Base-by-base conservation (phyloP, 2,888 invertebrate genomes). In the Macaria notata region DNA sequence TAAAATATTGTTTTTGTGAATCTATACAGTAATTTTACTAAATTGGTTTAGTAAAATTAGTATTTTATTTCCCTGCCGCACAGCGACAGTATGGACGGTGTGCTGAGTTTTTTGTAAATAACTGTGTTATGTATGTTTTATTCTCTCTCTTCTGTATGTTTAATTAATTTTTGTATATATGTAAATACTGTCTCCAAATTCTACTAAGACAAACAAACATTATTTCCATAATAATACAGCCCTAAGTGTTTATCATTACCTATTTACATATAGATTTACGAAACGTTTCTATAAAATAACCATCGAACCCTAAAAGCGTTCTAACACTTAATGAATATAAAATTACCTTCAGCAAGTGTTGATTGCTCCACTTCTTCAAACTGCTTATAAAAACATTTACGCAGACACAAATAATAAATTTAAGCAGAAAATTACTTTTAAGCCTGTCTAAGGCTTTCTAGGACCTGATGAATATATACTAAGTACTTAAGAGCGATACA, bases 281-380 rank as follows among this genome's bases (percentile, higher is more conserved):
- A 38, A 49, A 9, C 9, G 31, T 49, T 49, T 39, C 31, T 41
- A 9, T 0, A 42, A 41, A 7, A 41, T 49, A 41, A n/a, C 9
- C 41, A 4, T n/a, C 9, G 41, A 41, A 43, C 33, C 33, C 19
- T 42, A 49, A 49, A 43, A 49, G 48, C 39, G 39, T 41, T 39
- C 30, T 19, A 47, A 38, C 31, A 49, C 33, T 43, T 49, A 49
- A 49, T 49, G 49, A 49, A 49, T 49, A 49, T 49, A 33, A 43
- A 43, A 49, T 49, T 49, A 49, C 7, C 33, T 43, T 33, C 4
- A 31, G 41, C 19, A 43, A 49, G 33, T 33, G 49, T 43, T 49
- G 49, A 49, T 49, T 49, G 43, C 49, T 33, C 41, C 31, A 49
- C 43, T 49, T 49, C 42, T 49, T 43, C 49, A 49, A 49, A 19